These are phyloP conservation scores for Amblyopsis hoosieri DNA, from an alignment of 2,797 vertebrate species.

Conservation along the genomic window DNA sequence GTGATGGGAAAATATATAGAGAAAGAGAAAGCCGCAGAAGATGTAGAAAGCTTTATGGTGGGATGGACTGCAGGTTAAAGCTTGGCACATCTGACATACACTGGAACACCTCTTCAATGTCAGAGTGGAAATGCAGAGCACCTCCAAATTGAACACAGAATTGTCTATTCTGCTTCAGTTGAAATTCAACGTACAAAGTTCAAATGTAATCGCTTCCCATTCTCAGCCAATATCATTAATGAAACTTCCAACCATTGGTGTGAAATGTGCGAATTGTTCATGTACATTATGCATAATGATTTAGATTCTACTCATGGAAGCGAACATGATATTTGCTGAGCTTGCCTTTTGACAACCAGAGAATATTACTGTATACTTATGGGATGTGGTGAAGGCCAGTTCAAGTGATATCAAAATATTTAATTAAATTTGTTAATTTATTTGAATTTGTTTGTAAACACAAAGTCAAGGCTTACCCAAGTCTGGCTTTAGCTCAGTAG, in stretches of 20 bases:
- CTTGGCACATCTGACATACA: slow-evolving; percentile 68
- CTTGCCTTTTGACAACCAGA: slow-evolving; percentile 63
- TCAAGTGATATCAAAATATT: slow-evolving; percentile 39
- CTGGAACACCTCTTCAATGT: slow-evolving; percentile 39
- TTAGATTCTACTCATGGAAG: slow-evolving; percentile 67
- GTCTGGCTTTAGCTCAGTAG: slow-evolving; percentile 99
- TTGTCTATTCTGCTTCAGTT: slow-evolving; percentile 28
- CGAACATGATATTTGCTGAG: slow-evolving; percentile 49
- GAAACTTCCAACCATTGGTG: background rate
- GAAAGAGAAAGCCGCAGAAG: slow-evolving; percentile 63
- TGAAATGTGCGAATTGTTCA: background rate
- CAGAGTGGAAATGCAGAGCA: slow-evolving; percentile 29
- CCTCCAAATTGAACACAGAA: slow-evolving; percentile 27
- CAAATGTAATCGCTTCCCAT: slow-evolving; percentile 1
- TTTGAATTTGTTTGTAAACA: slow-evolving; percentile 64
- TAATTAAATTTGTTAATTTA: slow-evolving; percentile 44
- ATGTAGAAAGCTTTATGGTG: slow-evolving; percentile 61
- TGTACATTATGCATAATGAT: slow-evolving; percentile 18
- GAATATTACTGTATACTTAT: slow-evolving; percentile 48
- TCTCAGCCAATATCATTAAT: background rate
- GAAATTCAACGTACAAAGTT: background rate
- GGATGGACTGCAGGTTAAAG: slow-evolving; percentile 54
- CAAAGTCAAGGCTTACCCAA: slow-evolving; percentile 93
- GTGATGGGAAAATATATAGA: slow-evolving; percentile 46
- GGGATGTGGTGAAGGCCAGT: slow-evolving; percentile 64